These are phyloP conservation scores for Rhinogobius similis DNA, from an alignment of 2,113 vertebrate species.

Conservation along the genomic window DNA sequence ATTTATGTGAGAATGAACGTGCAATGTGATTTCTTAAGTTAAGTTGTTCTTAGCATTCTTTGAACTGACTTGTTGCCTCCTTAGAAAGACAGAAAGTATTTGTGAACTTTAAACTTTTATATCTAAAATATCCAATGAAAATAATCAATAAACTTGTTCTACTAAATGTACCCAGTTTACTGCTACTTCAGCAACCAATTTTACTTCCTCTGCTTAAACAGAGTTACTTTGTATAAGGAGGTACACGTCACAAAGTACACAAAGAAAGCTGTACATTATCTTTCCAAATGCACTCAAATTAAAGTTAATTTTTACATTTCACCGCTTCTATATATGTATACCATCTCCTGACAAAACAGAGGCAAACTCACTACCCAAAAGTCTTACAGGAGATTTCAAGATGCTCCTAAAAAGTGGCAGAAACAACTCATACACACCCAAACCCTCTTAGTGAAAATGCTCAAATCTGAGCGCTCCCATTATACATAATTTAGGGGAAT, in stretches of 20 bases:
- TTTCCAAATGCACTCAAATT: neutral
- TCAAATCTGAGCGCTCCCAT: slow-evolving; percentile 75
- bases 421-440: slow-evolving; percentile 67
- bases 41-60: slow-evolving; percentile 1
- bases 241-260: too few species aligned
- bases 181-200: neutral
- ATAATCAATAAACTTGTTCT: neutral
- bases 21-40: slow-evolving; percentile 5
- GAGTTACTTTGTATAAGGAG: too few species aligned
- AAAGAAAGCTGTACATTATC: neutral
- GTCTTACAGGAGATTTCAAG: slow-evolving; percentile 56
- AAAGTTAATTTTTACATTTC: neutral
- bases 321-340: slow-evolving; percentile 17
- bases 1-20: neutral
- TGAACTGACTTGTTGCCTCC: slow-evolving; percentile 30
- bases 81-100: slow-evolving; percentile 5
- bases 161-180: neutral
- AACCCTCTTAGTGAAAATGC: slow-evolving; percentile 75
- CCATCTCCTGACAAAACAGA: slow-evolving; percentile 39
- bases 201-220: neutral
- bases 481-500: slow-evolving; percentile 80
- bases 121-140: neutral
- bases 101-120: too few species aligned
- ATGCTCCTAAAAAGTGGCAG: slow-evolving; percentile 64
- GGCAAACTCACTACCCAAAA: slow-evolving; percentile 26